Conservation (phyloP, 1,140 invertebrate genomes). For the Drosophila navojoa region DNA sequence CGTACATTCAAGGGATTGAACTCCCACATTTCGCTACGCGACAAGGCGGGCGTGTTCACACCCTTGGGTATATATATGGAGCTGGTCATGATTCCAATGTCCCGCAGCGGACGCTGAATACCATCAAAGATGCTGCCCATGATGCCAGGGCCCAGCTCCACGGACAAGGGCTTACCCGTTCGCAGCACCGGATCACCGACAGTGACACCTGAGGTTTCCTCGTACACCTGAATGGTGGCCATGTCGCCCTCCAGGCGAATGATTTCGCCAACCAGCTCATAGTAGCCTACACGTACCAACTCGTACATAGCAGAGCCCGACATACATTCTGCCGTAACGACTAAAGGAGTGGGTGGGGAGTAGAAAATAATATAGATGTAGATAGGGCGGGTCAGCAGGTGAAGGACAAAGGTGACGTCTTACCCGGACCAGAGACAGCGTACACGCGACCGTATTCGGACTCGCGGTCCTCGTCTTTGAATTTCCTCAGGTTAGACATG, state of each 20-base stretch:
- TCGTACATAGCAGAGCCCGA: constrained; percentile 99
- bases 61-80: constrained; percentile 99
- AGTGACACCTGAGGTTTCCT: constrained; percentile 99
- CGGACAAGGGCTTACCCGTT: constrained; percentile 97
- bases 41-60: constrained; percentile 96
- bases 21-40: constrained; percentile 94
- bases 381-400: constrained; percentile 33
- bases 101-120: constrained; percentile 98
- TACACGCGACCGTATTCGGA: constrained; percentile 96
- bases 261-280: constrained; percentile 99
- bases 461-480: constrained; percentile 94
- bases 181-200: constrained; percentile 99
- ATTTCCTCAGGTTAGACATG: constrained; percentile 88
- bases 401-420: constrained; percentile 80
- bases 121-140: constrained; percentile 99
- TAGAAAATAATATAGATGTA: not conserved
- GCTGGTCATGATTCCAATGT: constrained; percentile 96
- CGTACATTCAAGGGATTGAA: constrained; percentile 95
- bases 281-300: constrained; percentile 98
- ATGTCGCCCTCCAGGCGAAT: constrained; percentile 99
- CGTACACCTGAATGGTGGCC: constrained; percentile 99
- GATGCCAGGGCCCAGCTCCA: constrained; percentile 99
- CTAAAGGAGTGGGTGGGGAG: constrained; percentile 85
- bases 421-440: constrained; percentile 98
- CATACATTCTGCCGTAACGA: constrained; percentile 99